Evolutionary conservation across 2,113 vertebrate species (phyloP).

Genomic region (Labeo catla): DNA sequence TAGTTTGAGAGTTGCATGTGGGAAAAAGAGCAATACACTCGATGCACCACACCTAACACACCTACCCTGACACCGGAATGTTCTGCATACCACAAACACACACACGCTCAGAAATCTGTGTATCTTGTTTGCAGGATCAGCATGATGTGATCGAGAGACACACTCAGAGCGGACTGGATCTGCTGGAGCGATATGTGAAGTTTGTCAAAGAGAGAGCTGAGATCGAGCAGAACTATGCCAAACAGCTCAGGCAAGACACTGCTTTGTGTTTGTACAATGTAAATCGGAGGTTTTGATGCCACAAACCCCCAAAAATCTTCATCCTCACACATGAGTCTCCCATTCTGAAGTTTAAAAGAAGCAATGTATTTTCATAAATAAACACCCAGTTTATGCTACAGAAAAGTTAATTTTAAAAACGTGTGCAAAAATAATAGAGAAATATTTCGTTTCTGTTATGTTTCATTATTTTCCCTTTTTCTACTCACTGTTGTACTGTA

Average conservation of each 20-base stretch:
- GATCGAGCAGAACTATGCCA: constrained; percentile 84
- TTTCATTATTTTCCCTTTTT: background rate
- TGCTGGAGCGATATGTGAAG: constrained; percentile 86
- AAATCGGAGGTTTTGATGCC: background rate
- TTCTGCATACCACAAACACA: background rate
- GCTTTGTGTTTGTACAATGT: constrained; percentile 35
- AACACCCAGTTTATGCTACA: background rate
- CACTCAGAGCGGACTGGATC: constrained; percentile 84
- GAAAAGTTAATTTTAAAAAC: too few relatives aligned
- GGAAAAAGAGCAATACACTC: background rate
- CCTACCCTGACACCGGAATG: background rate
- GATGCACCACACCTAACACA: background rate
- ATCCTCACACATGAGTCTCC: background rate
- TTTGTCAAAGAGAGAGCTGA: constrained; percentile 86
- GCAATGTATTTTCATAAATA: background rate
- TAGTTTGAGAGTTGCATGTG: background rate
- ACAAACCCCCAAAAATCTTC: background rate
- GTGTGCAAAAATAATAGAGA: too few relatives aligned
- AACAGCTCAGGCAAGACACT: constrained; percentile 78
- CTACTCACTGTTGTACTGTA: background rate
- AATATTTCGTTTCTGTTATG: too few relatives aligned
- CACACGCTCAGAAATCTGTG: background rate
- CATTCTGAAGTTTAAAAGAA: background rate
- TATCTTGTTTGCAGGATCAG: constrained; percentile 78
- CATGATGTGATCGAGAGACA: constrained; percentile 86